These are phyloP conservation scores for Seriola quinqueradiata DNA, from an alignment of 2,113 vertebrate species.

Conservation along the genomic window DNA sequence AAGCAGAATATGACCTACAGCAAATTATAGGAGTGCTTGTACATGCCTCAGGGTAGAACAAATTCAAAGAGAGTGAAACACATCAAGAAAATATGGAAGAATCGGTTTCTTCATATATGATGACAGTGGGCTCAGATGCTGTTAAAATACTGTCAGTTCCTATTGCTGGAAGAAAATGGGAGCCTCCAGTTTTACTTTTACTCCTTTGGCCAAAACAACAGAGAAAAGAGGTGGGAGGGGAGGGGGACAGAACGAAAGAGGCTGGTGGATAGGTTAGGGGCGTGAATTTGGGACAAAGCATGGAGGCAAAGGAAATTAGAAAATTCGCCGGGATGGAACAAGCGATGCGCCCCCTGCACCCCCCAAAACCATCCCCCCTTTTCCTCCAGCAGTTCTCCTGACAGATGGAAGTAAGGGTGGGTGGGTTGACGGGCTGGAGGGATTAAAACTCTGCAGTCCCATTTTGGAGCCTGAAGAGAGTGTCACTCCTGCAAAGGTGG, in stretches of 20 bases:
- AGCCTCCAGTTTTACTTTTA: constrained; percentile 30
- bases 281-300: constrained; percentile 85
- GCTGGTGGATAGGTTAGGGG: constrained; percentile 79
- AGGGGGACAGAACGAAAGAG: constrained; percentile 41
- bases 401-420: constrained; percentile 84
- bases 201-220: constrained; percentile 61
- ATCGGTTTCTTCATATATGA: constrained; percentile 37
- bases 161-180: constrained; percentile 30
- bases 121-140: constrained; percentile 23
- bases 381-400: constrained; percentile 79
- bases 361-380: constrained; percentile 49
- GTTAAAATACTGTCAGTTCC: constrained; percentile 35
- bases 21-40: constrained; percentile 56
- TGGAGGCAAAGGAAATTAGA: constrained; percentile 85
- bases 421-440: constrained; percentile 73
- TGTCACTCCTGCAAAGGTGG: constrained; percentile 68
- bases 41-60: constrained; percentile 48
- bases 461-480: constrained; percentile 77
- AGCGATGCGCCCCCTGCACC: constrained; percentile 72
- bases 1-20: constrained; percentile 70
- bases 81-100: constrained; percentile 29
- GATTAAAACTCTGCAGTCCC: constrained; percentile 80
- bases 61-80: constrained; percentile 53
- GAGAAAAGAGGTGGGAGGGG: constrained; percentile 45
- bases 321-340: constrained; percentile 85